phyloP scores from a whole-genome alignment of 2,797 vertebrate genomes.

The Acridotheres tristis region DNA sequence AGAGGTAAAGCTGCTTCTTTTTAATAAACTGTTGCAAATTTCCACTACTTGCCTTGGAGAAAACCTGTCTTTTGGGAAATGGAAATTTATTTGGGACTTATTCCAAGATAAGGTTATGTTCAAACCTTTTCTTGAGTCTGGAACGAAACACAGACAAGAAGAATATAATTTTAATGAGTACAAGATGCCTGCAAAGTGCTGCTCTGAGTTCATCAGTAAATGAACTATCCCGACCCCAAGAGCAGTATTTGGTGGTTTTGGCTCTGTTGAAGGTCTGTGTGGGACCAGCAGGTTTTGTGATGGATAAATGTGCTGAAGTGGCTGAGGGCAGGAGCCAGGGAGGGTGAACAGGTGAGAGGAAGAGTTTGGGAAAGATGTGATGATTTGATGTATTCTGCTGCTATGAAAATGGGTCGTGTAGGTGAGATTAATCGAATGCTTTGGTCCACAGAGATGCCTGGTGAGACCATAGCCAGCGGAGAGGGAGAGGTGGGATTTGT shows the following conservation, averaged over 20 bases:
- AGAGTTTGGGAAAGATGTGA: background rate
- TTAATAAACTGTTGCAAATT: slow-evolving; percentile 60
- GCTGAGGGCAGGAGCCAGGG: background rate
- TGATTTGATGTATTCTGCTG: background rate
- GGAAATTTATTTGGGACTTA: slow-evolving; percentile 53
- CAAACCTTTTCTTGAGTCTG: slow-evolving; percentile 36
- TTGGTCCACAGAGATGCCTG: background rate
- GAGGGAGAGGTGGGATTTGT: background rate
- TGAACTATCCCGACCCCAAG: background rate
- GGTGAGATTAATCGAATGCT: background rate
- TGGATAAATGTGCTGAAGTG: background rate
- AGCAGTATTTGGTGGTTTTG: background rate
- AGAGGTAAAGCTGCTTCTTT: slow-evolving; percentile 54
- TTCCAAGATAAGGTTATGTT: slow-evolving; percentile 33
- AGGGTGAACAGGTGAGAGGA: background rate
- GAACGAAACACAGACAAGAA: slow-evolving; percentile 33
- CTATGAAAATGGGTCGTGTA: background rate
- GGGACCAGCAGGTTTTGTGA: background rate
- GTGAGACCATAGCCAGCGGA: background rate
- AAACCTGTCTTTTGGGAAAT: slow-evolving; percentile 54
- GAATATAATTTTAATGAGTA: slow-evolving; percentile 46
- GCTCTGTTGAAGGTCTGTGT: rapidly evolving
- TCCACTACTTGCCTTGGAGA: slow-evolving; percentile 56
- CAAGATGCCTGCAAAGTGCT: slow-evolving; percentile 27
- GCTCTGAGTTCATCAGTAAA: background rate